Base-by-base conservation (phyloP, 2,113 vertebrate species). In the Proteles cristata region DNA sequence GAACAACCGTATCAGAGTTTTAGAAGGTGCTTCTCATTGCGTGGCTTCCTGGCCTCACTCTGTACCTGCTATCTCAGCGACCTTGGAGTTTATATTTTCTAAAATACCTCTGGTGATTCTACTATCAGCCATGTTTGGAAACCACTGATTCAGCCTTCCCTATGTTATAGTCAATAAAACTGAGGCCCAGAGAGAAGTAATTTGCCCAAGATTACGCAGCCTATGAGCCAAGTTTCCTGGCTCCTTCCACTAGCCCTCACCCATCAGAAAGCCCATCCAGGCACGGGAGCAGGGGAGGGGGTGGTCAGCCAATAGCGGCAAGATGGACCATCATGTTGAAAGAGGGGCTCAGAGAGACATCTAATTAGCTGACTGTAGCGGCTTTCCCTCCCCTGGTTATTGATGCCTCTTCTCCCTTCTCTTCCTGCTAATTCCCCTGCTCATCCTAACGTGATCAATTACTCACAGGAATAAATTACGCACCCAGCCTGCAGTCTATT, bases 391-490 rank as follows among this genome's bases (percentile, higher is more conserved):
- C 89, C 76, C 58, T 63, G 76, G 58, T 82, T 92, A 97, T 91
- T 11, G 77, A 97, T 96, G 96, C 61, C 73, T 88, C 84, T 4
- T 53, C 87, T 77, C 55, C 63, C 88, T 79, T 91, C 90, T 73
- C 93, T 96, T 96, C 89, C 89, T 35, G 61, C 76, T 90, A 87
- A 74, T 63, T 91, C 53, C 88, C 55, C 80, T 79, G 76, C 85
- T 88, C 90, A 86, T 95, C 88, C 87, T 74, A 90, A 98, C 2
- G 15, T 83, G 93, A 97, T 97, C 96, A 94, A 25, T 98, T 82
- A 92, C 97, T 93, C 92, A 8, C 81, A 53, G 81, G 55, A 93
- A 97, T 97, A 95, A 94, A 97, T 93, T 90, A 96, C 85, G 87
- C 97, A 94, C 76, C 19, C 39, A 90, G 88, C 76, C 95, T 88